Base-by-base conservation (phyloP, 1,140 invertebrate genomes). In the Nasonia longicornis region DNA sequence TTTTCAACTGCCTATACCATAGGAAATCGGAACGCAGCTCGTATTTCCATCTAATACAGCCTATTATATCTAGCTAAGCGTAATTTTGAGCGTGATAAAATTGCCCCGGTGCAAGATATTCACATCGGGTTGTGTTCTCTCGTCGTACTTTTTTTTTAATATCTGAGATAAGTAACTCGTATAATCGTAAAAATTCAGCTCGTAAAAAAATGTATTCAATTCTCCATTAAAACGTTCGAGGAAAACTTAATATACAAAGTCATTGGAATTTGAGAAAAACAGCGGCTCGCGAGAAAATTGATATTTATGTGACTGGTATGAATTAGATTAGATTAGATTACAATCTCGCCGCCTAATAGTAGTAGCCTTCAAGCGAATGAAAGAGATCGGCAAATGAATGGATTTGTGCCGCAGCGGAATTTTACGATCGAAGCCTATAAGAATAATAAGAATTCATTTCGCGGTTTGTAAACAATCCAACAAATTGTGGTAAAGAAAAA, bases 321-420 rank as follows among this genome's bases (percentile, higher is more conserved):
- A 58, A 58, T 58, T 58, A 20, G 52, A 58, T 58, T 58, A 58
- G 52, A 58, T 58, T 58, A 58, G 52, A n/a, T 58, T 58, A 58
- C 6, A 58, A 20, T 58, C 52, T 58, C 6, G 2, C 45, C 45
- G 16, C 2, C 52, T 58, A 20, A 20, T 58, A 6, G 52, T 58
- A 58, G 1, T 16, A 16, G 0, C 48, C 48, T 12, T 52, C 12
- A 16, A 52, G 16, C 16, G 16, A 14, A 52, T 52, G 48, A 16
- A 52, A 58, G 16, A 7, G 52, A 58, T 58, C 52, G 52, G 16
- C 14, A n/a, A 48, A 58, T 58, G 52, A 58, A 58, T 58, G 52
- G 20, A 6, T n/a, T n/a, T 3, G 20, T 58, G 20, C 20, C n/a
- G 52, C 16, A 58, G 16, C 20, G 20, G 52, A n/a, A 58, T 58